phyloP scores from a whole-genome alignment of 2,888 invertebrate genomes.

The Chaetoderma sp. region DNA sequence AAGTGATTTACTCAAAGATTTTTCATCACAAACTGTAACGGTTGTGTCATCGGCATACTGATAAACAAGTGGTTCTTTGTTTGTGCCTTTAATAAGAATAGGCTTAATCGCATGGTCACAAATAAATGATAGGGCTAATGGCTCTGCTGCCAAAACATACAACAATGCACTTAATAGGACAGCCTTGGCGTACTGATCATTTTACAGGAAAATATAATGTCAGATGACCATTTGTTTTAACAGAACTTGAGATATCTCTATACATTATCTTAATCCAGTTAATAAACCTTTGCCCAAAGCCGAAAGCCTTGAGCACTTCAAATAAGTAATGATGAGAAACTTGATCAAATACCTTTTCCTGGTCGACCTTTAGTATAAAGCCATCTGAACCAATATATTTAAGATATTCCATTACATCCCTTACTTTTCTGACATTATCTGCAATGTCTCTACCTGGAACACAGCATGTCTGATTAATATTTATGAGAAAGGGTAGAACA shows the following conservation, averaged over 20 bases:
- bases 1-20: neutral
- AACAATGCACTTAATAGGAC: slow-evolving; percentile 6
- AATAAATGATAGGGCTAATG: slow-evolving; percentile 4
- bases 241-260: neutral
- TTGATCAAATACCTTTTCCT: slow-evolving; percentile 17
- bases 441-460: neutral
- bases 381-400: neutral
- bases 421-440: neutral
- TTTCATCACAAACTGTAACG: neutral
- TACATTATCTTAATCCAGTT: slow-evolving; percentile 10
- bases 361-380: slow-evolving; percentile 5
- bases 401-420: neutral
- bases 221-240: slow-evolving; percentile 2
- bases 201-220: neutral
- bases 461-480: neutral
- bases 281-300: slow-evolving; percentile 10
- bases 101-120: neutral
- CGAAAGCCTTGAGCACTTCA: neutral
- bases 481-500: neutral
- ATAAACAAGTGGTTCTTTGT: neutral
- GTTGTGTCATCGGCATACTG: neutral
- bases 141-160: slow-evolving; percentile 8
- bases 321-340: slow-evolving; percentile 2
- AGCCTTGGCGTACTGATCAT: slow-evolving; percentile 12
- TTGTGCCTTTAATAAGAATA: neutral